Evolutionary conservation across 2,888 invertebrate species (phyloP).

Genomic region (Lamellibrachia columna): DNA sequence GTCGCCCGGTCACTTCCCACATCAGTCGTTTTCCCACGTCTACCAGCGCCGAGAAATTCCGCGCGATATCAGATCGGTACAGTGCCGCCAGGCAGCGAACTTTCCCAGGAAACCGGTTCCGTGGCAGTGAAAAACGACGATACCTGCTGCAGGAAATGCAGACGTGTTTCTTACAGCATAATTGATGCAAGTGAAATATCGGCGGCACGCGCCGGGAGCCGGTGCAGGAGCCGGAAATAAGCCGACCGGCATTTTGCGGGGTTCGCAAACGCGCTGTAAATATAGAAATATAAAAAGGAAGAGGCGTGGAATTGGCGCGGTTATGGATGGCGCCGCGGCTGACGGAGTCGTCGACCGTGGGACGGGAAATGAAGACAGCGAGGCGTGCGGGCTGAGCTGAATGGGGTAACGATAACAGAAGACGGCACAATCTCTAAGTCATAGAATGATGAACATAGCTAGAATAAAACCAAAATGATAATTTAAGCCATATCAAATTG

Average conservation of each 20-base stretch:
- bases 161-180: conserved; percentile 9
- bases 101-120: conserved; percentile 7
- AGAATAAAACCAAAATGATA: not conserved
- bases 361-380: not conserved
- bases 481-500: not conserved
- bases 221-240: not conserved
- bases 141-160: conserved; percentile 3
- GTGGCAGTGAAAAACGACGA: conserved; percentile 16
- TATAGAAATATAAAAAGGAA: not conserved
- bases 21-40: not conserved
- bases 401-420: not conserved
- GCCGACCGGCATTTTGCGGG: not conserved
- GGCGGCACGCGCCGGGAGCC: not conserved
- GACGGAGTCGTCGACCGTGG: not conserved
- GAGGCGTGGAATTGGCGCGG: not conserved
- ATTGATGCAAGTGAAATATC: conserved; percentile 9
- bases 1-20: not conserved
- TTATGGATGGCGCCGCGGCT: not conserved
- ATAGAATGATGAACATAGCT: not conserved
- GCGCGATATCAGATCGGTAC: not conserved
- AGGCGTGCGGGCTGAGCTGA: not conserved
- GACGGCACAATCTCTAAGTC: not conserved
- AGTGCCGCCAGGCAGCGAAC: not conserved
- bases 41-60: conserved; percentile 3
- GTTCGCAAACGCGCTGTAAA: not conserved